Percentiles rank a stretch among this genome's conserved stretches.
phyloP scores from a whole-genome alignment of 2,888 invertebrate species.

The Agrotis ipsilon region DNA sequence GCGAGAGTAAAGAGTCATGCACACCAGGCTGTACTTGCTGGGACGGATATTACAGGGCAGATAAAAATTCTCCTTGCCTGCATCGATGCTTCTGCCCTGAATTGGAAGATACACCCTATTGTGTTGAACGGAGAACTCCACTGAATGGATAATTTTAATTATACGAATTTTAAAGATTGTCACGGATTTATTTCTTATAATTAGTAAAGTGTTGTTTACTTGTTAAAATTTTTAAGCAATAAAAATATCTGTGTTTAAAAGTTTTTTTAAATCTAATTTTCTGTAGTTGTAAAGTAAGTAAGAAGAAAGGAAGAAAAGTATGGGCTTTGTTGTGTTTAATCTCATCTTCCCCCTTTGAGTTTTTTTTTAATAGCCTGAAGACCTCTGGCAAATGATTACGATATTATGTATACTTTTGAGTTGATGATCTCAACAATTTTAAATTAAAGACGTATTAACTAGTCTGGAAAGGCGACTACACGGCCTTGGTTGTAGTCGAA shows the following conservation, averaged over 20 bases:
- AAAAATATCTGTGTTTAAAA: background rate
- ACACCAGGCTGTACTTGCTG: slow-evolving; percentile 26
- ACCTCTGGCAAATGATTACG: too few species aligned
- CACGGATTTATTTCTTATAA: background rate
- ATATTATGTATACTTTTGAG: too few species aligned
- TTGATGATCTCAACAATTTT: too few species aligned
- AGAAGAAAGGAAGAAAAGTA: background rate
- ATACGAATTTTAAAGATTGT: background rate
- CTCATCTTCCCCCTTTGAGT: too few species aligned
- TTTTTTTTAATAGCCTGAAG: too few species aligned
- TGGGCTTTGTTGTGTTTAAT: too few species aligned
- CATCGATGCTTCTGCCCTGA: slow-evolving; percentile 18
- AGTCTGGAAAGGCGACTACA: too few species aligned
- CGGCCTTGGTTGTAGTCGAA: too few species aligned
- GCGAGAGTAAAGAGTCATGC: background rate
- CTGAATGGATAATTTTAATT: background rate
- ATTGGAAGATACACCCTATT: slow-evolving; percentile 9
- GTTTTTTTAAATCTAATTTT: background rate
- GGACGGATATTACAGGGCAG: slow-evolving; percentile 19
- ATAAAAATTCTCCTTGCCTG: slow-evolving; percentile 13
- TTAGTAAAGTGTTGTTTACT: background rate
- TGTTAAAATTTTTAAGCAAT: background rate
- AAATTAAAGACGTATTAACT: too few species aligned
- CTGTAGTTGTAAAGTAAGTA: too few species aligned
- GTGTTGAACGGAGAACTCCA: background rate